phyloP scores from a whole-genome alignment of 2,797 vertebrate genomes.

The Tapirus indicus region DNA sequence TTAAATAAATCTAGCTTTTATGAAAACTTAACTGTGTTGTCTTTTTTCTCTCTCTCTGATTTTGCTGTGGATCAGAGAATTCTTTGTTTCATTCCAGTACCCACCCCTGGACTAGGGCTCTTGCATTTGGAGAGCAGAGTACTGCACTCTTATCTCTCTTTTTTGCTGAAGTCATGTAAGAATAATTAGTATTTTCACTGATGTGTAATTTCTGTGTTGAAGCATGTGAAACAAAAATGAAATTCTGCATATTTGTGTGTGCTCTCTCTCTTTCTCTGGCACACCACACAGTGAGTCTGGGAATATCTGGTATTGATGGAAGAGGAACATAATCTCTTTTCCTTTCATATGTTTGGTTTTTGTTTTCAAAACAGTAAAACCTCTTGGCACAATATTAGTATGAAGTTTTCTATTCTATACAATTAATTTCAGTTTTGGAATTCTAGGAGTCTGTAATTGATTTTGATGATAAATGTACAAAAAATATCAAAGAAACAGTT shows the following conservation, averaged over 20 bases:
- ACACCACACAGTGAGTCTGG: not conserved
- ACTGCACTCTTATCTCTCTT: not conserved
- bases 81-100: not conserved
- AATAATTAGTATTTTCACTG: slow-evolving; percentile 25
- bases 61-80: slow-evolving; percentile 21
- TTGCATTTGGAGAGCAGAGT: not conserved
- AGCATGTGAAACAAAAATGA: not conserved
- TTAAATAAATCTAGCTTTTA: slow-evolving; percentile 10
- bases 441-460: slow-evolving; percentile 35
- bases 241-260: not conserved
- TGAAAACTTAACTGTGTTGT: not conserved
- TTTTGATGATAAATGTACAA: slow-evolving; percentile 42
- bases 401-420: slow-evolving; percentile 6
- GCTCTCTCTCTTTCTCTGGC: not conserved
- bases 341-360: slow-evolving; percentile 33
- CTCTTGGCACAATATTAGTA: not conserved
- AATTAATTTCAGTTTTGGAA: slow-evolving; percentile 27
- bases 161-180: not conserved
- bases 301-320: not conserved
- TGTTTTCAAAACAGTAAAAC: slow-evolving; percentile 36
- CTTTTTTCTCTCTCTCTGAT: not conserved
- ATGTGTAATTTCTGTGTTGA: not conserved
- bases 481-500: slow-evolving; percentile 37
- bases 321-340: slow-evolving; percentile 27
- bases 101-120: not conserved